Evolutionary conservation across 1,140 invertebrate species (phyloP).

Genomic region (Saccostrea cuccullata): DNA sequence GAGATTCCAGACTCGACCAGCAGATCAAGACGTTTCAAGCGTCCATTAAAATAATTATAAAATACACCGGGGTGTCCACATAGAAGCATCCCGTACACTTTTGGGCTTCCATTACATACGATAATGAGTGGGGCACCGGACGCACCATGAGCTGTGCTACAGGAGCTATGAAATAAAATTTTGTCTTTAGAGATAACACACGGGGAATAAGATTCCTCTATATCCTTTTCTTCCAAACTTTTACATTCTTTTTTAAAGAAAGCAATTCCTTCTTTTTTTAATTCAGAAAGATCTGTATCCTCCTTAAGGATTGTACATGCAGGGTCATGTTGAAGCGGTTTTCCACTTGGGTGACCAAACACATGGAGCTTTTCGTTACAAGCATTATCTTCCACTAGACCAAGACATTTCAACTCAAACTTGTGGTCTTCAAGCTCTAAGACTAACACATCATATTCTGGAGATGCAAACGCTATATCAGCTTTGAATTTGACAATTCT

Average conservation of each 20-base stretch:
- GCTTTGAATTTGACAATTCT: neutral
- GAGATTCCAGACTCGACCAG: conserved; percentile 12
- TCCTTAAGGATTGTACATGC: neutral
- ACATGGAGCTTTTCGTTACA: neutral
- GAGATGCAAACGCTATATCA: conserved; percentile 16
- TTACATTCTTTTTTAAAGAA: neutral
- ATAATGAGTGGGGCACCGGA: conserved; percentile 6
- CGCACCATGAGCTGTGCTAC: neutral
- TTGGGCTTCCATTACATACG: neutral
- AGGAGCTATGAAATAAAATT: neutral
- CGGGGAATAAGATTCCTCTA: neutral
- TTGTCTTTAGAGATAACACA: neutral
- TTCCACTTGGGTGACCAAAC: neutral
- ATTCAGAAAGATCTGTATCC: neutral
- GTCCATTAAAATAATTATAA: neutral
- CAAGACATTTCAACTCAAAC: neutral
- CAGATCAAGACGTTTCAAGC: neutral
- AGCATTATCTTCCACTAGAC: neutral
- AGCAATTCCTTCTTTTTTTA: neutral
- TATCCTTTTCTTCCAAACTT: neutral
- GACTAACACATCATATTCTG: neutral
- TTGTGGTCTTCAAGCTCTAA: neutral
- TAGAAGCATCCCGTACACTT: neutral
- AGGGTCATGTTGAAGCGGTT: neutral
- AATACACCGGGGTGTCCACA: neutral